These are phyloP conservation scores for Grantiella picta DNA, from an alignment of 2,113 vertebrate species.

Conservation along the genomic window DNA sequence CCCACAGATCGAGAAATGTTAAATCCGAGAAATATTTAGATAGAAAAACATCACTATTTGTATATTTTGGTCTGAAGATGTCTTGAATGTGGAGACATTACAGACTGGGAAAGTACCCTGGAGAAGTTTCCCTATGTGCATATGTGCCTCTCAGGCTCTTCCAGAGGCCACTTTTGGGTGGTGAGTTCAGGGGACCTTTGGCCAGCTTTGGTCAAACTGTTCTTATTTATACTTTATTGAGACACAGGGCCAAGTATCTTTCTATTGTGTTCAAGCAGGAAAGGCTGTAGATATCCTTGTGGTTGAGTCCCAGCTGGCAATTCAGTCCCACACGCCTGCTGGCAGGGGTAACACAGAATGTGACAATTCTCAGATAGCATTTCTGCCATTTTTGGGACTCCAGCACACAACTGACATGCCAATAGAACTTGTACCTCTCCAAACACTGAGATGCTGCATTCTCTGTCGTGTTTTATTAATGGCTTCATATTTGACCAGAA, in stretches of 20 bases:
- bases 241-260: neutral
- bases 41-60: neutral
- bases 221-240: neutral
- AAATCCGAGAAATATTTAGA: neutral
- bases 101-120: neutral
- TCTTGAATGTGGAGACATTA: neutral
- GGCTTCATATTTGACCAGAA: neutral
- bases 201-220: neutral
- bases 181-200: neutral
- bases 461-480: neutral
- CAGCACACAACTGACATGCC: too few relatives aligned
- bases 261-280: neutral
- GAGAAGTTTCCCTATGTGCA: neutral
- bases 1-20: accelerated
- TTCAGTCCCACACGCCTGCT: neutral
- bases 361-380: neutral
- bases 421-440: neutral
- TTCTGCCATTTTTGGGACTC: neutral
- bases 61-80: neutral
- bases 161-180: too few relatives aligned
- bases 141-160: neutral
- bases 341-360: neutral
- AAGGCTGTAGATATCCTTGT: neutral
- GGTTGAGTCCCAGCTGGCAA: neutral
- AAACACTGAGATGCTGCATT: neutral